phyloP scores from a whole-genome alignment of 2,888 invertebrate species.

The Drosophila merina region DNA sequence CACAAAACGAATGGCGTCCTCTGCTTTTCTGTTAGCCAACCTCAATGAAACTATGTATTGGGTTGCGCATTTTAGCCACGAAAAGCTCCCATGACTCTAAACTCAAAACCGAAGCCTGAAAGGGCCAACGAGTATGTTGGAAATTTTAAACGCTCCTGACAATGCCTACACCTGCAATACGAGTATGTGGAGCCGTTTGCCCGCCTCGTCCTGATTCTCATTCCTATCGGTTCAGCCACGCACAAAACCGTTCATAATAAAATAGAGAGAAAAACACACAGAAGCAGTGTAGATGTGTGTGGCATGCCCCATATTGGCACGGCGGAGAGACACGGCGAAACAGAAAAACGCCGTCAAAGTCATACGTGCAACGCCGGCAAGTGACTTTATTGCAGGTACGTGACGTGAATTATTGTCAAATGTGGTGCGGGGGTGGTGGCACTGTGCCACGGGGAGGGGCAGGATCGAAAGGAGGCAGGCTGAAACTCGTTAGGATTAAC shows the following conservation, averaged over 20 bases:
- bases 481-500: slow-evolving; percentile 80
- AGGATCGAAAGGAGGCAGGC: slow-evolving; percentile 13
- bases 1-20: slow-evolving; percentile 9
- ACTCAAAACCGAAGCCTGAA: slow-evolving; percentile 28
- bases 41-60: slow-evolving; percentile 26
- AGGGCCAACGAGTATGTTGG: slow-evolving; percentile 30
- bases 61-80: slow-evolving; percentile 20
- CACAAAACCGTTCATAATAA: slow-evolving; percentile 77
- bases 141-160: slow-evolving; percentile 29
- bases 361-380: slow-evolving; percentile 79
- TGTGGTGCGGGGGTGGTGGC: slow-evolving; percentile 25
- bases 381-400: slow-evolving; percentile 79
- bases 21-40: slow-evolving; percentile 1
- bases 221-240: slow-evolving; percentile 44
- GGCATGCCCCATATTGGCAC: slow-evolving; percentile 6
- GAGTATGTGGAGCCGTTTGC: slow-evolving; percentile 10
- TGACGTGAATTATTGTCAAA: slow-evolving; percentile 80
- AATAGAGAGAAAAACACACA: slow-evolving; percentile 51
- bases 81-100: slow-evolving; percentile 1
- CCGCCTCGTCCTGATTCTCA: neutral
- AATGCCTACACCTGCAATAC: slow-evolving; percentile 61
- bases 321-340: slow-evolving; percentile 6
- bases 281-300: neutral
- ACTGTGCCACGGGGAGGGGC: too few relatives aligned
- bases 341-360: slow-evolving; percentile 71